Percentiles rank a stretch among this genome's conserved stretches.
phyloP scores from a whole-genome alignment of 2,888 invertebrate species.

The Scrobipalpa atriplicella region DNA sequence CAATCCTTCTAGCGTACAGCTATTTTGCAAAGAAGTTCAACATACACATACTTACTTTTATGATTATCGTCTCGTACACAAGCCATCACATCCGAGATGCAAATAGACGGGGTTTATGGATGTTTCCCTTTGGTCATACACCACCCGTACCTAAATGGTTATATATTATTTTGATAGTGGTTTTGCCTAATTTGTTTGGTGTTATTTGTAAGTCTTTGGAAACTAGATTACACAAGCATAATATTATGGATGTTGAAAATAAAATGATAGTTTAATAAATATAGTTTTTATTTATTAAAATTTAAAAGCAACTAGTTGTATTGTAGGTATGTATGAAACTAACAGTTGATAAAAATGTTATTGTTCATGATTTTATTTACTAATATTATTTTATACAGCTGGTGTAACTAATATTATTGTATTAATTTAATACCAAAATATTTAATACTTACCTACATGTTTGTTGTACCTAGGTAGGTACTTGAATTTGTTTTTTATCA shows the following conservation, averaged over 20 bases:
- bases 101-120: conserved; percentile 66
- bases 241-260: conserved; percentile 38
- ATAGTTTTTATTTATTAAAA: not conserved
- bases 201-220: conserved; percentile 49
- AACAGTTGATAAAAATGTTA: no score
- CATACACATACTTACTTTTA: conserved; percentile 55
- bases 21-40: conserved; percentile 53
- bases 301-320: no score
- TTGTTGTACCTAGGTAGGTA: no score
- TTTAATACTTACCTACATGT: no score
- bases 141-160: conserved; percentile 52
- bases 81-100: conserved; percentile 70
- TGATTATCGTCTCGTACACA: conserved; percentile 59
- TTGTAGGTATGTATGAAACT: no score
- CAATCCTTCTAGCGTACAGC: conserved; percentile 50
- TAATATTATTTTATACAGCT: not conserved
- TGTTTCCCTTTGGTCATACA: conserved; percentile 66
- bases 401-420: no score
- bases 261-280: conserved; percentile 36
- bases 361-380: not conserved
- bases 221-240: conserved; percentile 42
- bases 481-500: no score
- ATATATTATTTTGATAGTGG: conserved; percentile 51
- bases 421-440: no score
- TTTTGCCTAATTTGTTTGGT: conserved; percentile 56